Conservation (phyloP, 2,888 invertebrate genomes). For the Odontomyia ornata region DNA sequence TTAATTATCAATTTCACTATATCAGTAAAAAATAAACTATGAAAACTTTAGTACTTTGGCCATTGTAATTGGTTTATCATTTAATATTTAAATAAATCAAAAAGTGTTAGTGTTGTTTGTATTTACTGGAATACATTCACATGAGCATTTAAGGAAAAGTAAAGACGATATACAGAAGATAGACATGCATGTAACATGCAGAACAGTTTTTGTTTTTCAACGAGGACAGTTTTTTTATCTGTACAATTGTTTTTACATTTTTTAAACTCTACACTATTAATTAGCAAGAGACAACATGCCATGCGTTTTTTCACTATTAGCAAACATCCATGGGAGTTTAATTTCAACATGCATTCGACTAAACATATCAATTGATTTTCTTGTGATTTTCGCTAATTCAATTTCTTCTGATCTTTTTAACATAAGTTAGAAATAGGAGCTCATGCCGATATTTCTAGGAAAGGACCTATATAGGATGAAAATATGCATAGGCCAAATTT, state of each 20-base stretch:
- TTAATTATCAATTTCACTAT: neutral
- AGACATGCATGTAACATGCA: neutral
- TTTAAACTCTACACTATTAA: neutral
- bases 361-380: neutral
- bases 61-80: neutral
- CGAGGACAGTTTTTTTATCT: neutral
- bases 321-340: neutral
- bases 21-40: neutral
- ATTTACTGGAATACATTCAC: neutral
- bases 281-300: neutral
- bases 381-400: neutral
- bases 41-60: neutral
- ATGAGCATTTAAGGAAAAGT: neutral
- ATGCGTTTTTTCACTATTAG: neutral
- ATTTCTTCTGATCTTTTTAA: too few relatives aligned
- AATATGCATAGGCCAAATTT: neutral
- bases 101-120: constrained; percentile 2
- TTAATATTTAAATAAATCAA: neutral
- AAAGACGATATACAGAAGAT: neutral
- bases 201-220: neutral
- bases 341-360: neutral
- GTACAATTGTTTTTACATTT: neutral
- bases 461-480: neutral
- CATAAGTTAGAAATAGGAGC: neutral
- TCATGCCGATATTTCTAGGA: constrained; percentile 1